Base-by-base conservation (phyloP, 2,113 vertebrate species). In the Heterotilapia buettikoferi region DNA sequence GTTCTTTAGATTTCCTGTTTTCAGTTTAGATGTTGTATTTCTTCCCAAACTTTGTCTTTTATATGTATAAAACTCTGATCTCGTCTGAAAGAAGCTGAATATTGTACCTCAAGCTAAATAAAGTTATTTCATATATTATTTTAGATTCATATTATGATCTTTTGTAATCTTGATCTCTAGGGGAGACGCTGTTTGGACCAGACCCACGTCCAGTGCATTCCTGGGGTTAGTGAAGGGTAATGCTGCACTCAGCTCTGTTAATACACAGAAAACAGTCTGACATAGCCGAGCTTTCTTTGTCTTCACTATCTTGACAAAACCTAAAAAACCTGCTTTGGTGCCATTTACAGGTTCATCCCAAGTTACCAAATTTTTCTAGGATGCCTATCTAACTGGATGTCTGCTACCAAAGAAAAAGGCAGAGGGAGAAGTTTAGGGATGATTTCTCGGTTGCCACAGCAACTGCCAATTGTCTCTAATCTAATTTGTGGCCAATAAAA, bases 401-500 rank as follows among this genome's bases (percentile, higher is more conserved):
- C 73, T 43, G 59, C 43, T 7, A 3, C 31, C 3, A 78, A 47
- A 50, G 5, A 78, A 78, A 78, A 78, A 16, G 45, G 73, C 26
- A 33, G 73, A 31, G 45, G 31, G 33, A 43, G 33, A 63, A 52
- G 18, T 73, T 8, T 3, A 29, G 29, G 59, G 36, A 45, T 36
- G 59, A 40, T 38, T 56, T 66, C 53, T 52, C 40, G 7, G 90
- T 86, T 91, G 38, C 83, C 66, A 13, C 14, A 31, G 83, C 73
- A 93, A 92, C 88, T 43, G 43, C 36, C 85, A 80, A 83, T 90
- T 71, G 16, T 83, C 68, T 89, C 36, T 86, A 90, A 93, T 90
- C 78, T 38, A 57, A 93, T 92, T 90, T 92, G 88, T 50, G 84
- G 54, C 83, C 85, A 88, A 89, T 85, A 82, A 90, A 86, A 92